A percentile compares a stretch with the other conserved stretches of the same genome.
These are phyloP conservation scores for Reticulitermes speratus DNA, from an alignment of 1,140 invertebrate species.

Conservation along the genomic window DNA sequence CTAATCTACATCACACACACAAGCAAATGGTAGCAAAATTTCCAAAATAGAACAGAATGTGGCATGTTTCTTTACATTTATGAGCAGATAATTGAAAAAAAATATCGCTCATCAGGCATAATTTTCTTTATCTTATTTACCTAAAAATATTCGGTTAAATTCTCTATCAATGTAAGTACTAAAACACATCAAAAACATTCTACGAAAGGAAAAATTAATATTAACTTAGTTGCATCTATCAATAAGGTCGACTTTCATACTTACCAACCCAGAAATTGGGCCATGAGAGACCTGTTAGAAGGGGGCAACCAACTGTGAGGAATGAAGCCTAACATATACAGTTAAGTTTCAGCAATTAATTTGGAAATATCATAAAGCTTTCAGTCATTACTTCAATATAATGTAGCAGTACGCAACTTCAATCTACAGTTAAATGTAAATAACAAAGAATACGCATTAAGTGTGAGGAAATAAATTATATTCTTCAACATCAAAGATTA, in stretches of 20 bases:
- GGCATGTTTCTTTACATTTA: background rate
- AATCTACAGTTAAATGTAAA: no score
- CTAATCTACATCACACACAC: background rate
- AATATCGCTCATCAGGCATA: background rate
- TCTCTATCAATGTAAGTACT: background rate
- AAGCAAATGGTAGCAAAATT: background rate
- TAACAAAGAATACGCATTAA: no score
- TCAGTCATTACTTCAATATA: no score
- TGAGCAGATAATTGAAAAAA: background rate
- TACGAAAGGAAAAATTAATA: background rate
- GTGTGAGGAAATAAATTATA: no score
- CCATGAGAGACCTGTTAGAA: slow-evolving; percentile 29
- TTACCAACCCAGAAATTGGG: slow-evolving; percentile 28
- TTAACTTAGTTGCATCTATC: background rate
- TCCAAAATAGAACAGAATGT: background rate
- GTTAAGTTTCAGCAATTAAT: no score
- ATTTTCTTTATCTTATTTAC: no score
- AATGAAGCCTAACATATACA: background rate
- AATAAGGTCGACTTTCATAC: background rate
- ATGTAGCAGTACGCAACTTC: no score
- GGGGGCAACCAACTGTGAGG: background rate
- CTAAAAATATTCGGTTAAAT: background rate
- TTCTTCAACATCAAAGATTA: no score
- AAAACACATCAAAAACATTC: background rate
- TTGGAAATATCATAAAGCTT: no score